phyloP scores from a whole-genome alignment of 2,888 invertebrate species.

The Falcaria lacertinaria region DNA sequence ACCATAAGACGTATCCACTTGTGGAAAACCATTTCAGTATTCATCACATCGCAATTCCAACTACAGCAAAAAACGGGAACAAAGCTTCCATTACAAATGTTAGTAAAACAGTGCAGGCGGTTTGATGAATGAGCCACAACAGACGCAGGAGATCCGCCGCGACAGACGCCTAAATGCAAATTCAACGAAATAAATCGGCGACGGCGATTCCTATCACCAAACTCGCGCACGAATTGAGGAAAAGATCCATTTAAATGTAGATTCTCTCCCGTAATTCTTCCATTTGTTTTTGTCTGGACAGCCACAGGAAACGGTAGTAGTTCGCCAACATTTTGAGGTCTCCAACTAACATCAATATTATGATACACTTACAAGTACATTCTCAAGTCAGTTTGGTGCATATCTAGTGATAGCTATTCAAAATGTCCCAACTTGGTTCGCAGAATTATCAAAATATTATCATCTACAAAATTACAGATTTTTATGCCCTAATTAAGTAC shows the following conservation, averaged over 20 bases:
- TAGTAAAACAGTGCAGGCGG: background rate
- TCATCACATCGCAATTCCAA: background rate
- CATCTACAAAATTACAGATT: too few relatives aligned
- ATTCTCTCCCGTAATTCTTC: conserved; percentile 76
- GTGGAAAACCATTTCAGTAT: background rate
- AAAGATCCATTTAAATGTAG: conserved; percentile 79
- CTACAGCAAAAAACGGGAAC: background rate
- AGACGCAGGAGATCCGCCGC: conserved; percentile 2
- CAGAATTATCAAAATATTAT: too few relatives aligned
- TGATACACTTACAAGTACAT: too few relatives aligned
- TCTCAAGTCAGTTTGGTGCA: too few relatives aligned
- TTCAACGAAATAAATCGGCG: conserved; percentile 69
- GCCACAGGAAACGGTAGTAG: conserved; percentile 58
- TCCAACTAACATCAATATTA: conserved; percentile 20
- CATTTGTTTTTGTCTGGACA: conserved; percentile 75
- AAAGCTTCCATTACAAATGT: background rate
- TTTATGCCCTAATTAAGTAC: too few relatives aligned
- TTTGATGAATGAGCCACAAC: background rate
- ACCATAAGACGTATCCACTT: background rate
- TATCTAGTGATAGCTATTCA: too few relatives aligned
- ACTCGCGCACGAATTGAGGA: conserved; percentile 73
- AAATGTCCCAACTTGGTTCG: too few relatives aligned
- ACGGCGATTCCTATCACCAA: conserved; percentile 73
- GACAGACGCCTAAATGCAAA: conserved; percentile 56
- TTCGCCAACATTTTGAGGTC: conserved; percentile 55